These are phyloP conservation scores for Cynaeus angustus DNA, from an alignment of 2,888 invertebrate species.

Conservation along the genomic window DNA sequence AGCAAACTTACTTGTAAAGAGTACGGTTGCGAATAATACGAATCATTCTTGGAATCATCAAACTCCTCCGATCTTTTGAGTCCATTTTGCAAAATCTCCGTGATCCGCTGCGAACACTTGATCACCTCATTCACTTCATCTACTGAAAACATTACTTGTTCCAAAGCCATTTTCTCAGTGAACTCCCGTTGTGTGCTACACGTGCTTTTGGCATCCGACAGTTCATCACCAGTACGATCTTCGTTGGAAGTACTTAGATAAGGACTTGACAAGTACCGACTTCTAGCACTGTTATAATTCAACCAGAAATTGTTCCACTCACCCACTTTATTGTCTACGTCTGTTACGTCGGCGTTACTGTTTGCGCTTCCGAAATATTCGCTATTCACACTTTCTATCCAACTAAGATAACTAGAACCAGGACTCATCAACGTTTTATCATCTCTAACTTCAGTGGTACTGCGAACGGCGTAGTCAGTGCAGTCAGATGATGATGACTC, in stretches of 20 bases:
- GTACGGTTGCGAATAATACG: slow-evolving; percentile 65
- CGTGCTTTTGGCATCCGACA: slow-evolving; percentile 67
- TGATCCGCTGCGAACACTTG: slow-evolving; percentile 67
- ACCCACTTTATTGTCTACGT: slow-evolving; percentile 67
- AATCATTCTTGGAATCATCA: slow-evolving; percentile 65
- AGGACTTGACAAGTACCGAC: slow-evolving; percentile 64
- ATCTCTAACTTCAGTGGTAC: slow-evolving; percentile 58
- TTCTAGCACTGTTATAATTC: slow-evolving; percentile 69
- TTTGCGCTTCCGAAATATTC: slow-evolving; percentile 64
- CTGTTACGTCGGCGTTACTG: slow-evolving; percentile 54
- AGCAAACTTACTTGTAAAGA: slow-evolving; percentile 57
- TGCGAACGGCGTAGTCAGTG: slow-evolving; percentile 65
- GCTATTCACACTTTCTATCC: slow-evolving; percentile 70
- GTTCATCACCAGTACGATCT: slow-evolving; percentile 63
- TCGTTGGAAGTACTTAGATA: slow-evolving; percentile 62
- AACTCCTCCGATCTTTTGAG: slow-evolving; percentile 64
- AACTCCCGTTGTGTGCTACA: slow-evolving; percentile 68
- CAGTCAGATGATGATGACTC: slow-evolving; percentile 66
- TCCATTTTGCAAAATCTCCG: slow-evolving; percentile 69
- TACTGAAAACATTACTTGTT: slow-evolving; percentile 63
- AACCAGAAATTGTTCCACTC: slow-evolving; percentile 72
- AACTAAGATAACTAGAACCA: slow-evolving; percentile 69
- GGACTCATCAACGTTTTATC: slow-evolving; percentile 65
- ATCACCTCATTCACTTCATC: slow-evolving; percentile 69
- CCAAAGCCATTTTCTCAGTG: slow-evolving; percentile 64